Evolutionary conservation across 92 coral and sea anemone genomes (phyloP), one percentile per base, ranked within the genome.

Genomic region (Paragorgia papillata): DNA sequence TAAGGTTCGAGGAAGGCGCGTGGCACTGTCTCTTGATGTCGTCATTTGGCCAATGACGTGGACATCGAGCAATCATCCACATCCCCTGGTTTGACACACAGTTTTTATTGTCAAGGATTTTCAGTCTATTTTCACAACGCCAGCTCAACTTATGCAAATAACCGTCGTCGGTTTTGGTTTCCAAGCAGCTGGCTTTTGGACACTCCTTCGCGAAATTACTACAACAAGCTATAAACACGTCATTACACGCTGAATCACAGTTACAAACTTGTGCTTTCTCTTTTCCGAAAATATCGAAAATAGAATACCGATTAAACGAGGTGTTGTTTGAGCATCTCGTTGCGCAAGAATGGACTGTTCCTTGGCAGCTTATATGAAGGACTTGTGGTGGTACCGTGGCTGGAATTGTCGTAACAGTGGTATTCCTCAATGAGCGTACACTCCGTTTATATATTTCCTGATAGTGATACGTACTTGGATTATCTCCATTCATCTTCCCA

Each of bases 21-120:
- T 71, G 78, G 37, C 78, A 71, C 26, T 71, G 53, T 54, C 27
- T 33, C 43, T 21, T 71, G 18, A 35, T 39, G 9, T 31, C 50
- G 25, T 71, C 64, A 71, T 71, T 34, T 37, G 29, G 50, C 78
- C 63, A 71, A 9, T 37, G 21, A 17, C n/a, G 24, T 9, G 78
- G 78, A 26, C 78, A 71, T 20, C 17, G 64, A 49, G 78, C 48
- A 29, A 71, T 54, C 64, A 71, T 71, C 78, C 78, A 71, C 30
- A 25, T 2, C 33, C 48, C 63, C 26, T 15, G 2, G 14, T n/a
- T 2, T 46, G 14, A 7, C 53, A 15, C 15, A 46, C 12, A 7
- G 7, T n/a, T 2, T 37, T 12, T 37, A 15, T 7, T 46, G 7
- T 9, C n/a, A 9, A 8, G 0, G 41, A 71, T n/a, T 7, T 71